Percentiles rank a stretch among this genome's conserved stretches.
phyloP scores from a whole-genome alignment of 2,888 invertebrate species.

The Ernsta delagoae region DNA sequence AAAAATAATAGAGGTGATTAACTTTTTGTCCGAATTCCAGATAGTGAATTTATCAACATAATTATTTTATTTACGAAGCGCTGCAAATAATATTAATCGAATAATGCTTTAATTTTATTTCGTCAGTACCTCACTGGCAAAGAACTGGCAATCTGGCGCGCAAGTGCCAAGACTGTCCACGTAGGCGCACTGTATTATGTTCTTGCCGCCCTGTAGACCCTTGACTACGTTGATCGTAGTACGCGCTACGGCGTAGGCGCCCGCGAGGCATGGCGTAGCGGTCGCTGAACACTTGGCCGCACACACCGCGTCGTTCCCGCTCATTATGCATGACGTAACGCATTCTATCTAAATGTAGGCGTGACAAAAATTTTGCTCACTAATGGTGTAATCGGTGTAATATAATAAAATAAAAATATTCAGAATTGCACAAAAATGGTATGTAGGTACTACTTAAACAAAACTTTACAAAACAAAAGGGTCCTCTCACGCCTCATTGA shows the following conservation, averaged over 20 bases:
- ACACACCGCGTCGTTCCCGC: constrained; percentile 65
- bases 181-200: constrained; percentile 67
- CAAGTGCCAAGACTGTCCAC: constrained; percentile 70
- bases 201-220: constrained; percentile 63
- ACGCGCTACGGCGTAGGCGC: constrained; percentile 73
- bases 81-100: no score
- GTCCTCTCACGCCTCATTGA: no score
- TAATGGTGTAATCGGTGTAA: no score
- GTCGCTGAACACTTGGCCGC: constrained; percentile 59
- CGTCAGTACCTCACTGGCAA: constrained; percentile 67
- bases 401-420: no score
- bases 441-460: no score
- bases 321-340: constrained; percentile 75
- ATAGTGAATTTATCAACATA: no score
- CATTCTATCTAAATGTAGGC: constrained; percentile 62
- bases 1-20: no score
- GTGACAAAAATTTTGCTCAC: not conserved
- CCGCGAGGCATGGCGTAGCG: constrained; percentile 68
- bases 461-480: no score
- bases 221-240: constrained; percentile 67
- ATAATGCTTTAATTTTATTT: no score
- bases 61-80: no score
- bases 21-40: no score
- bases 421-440: no score
- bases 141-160: constrained; percentile 73